Percentiles rank a stretch among this genome's conserved stretches.
These are phyloP conservation scores for Myotis myotis DNA, from an alignment of 2,797 vertebrate genomes.

Conservation along the genomic window DNA sequence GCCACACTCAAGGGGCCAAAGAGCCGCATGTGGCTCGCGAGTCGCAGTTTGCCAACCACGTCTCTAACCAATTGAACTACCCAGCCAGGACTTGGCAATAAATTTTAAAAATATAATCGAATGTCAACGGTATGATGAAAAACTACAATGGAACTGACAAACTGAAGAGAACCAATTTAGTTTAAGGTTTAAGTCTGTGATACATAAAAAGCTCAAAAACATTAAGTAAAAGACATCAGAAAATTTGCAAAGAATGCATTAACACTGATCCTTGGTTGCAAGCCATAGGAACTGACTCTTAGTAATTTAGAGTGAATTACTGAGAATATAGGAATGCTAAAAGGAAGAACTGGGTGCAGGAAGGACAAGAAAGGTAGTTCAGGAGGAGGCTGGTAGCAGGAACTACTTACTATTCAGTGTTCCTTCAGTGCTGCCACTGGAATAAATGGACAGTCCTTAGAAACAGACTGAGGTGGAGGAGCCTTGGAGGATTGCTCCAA, in stretches of 20 bases:
- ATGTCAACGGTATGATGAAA: background rate
- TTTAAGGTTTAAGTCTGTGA: background rate
- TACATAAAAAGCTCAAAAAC: background rate
- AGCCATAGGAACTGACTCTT: background rate
- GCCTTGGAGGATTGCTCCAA: background rate
- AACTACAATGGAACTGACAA: background rate
- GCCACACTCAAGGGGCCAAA: too few relatives aligned
- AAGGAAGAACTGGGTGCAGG: background rate
- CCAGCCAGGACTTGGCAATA: background rate
- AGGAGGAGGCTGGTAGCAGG: background rate
- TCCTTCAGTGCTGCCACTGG: background rate
- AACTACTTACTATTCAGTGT: background rate
- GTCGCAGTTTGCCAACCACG: too few relatives aligned
- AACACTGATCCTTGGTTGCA: background rate
- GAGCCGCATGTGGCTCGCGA: too few relatives aligned
- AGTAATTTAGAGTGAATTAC: background rate
- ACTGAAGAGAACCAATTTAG: background rate
- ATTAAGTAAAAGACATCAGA: background rate
- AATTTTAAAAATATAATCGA: background rate
- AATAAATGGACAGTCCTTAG: background rate
- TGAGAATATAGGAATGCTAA: background rate
- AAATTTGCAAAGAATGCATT: conserved; percentile 11
- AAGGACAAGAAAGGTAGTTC: background rate
- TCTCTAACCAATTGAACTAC: background rate
- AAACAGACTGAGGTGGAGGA: background rate